Percentiles rank a stretch among this genome's conserved stretches.
phyloP scores from a whole-genome alignment of 2,113 vertebrate genomes.

The Micronisus gabar region DNA sequence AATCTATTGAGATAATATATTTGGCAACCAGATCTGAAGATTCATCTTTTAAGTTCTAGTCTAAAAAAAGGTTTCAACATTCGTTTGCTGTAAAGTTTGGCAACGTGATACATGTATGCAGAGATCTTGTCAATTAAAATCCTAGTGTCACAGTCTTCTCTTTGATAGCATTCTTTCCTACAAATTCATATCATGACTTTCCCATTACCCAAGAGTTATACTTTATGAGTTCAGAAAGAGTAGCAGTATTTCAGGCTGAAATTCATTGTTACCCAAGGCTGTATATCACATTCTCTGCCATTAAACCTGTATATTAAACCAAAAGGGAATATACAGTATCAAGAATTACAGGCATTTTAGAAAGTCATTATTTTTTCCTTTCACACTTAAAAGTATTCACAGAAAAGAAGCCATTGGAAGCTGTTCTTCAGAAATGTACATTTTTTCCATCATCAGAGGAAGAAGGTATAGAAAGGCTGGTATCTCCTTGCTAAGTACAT shows the following conservation, averaged over 20 bases:
- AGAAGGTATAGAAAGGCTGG: background rate
- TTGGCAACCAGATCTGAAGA: background rate
- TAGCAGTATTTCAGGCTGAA: background rate
- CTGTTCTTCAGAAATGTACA: background rate
- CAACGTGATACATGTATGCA: rapidly evolving
- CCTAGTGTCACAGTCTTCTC: background rate
- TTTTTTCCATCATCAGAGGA: background rate
- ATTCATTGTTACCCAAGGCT: background rate
- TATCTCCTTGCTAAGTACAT: background rate
- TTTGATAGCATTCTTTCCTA: background rate
- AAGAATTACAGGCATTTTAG: background rate
- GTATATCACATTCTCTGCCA: background rate
- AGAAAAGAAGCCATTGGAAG: background rate
- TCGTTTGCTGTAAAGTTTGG: background rate
- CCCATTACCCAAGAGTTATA: background rate
- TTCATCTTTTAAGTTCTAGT: background rate
- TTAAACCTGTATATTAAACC: background rate
- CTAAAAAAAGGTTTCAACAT: background rate
- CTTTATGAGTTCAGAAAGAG: background rate
- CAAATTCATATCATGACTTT: background rate
- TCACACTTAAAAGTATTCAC: background rate
- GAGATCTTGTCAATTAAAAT: background rate
- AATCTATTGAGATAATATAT: rapidly evolving
- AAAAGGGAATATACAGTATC: background rate
- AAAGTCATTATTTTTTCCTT: background rate